Conservation (phyloP, 1,140 invertebrate genomes). For the Euschistus heros region DNA sequence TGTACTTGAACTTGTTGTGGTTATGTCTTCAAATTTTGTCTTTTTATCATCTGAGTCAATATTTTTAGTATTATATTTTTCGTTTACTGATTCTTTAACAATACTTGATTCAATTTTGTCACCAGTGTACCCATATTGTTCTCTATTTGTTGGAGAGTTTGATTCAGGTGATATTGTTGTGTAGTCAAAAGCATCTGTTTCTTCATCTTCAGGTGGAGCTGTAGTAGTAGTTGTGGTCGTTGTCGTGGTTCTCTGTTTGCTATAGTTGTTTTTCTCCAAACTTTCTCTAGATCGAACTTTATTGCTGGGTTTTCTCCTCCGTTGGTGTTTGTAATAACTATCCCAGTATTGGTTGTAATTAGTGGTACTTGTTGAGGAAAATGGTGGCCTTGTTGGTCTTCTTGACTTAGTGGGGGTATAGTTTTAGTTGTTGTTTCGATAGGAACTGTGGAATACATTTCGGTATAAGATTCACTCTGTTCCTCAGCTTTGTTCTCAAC, state of each 20-base stretch:
- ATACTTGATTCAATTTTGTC: background rate
- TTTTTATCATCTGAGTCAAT: background rate
- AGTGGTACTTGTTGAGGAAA: background rate
- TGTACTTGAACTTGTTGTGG: conserved; percentile 1
- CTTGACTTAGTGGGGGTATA: background rate
- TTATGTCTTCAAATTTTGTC: conserved; percentile 1
- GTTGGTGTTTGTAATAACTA: conserved; percentile 15
- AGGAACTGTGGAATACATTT: background rate
- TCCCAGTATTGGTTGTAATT: background rate
- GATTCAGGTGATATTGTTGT: background rate
- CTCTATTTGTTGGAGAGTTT: background rate
- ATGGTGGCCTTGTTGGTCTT: background rate
- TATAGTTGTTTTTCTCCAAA: conserved; percentile 15
- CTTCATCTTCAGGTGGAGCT: conserved; percentile 17
- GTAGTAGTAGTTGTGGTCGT: conserved; percentile 21
- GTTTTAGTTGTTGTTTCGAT: conserved; percentile 20
- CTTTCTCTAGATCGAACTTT: conserved; percentile 12
- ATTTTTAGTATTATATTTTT: background rate
- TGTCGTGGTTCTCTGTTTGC: conserved; percentile 13
- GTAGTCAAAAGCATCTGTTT: background rate
- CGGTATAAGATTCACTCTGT: conserved; percentile 4
- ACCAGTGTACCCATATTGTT: background rate
- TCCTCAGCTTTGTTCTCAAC: background rate
- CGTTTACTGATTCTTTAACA: background rate
- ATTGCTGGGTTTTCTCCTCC: conserved; percentile 15